Conservation (phyloP, 2,797 vertebrate species). For the Helostoma temminkii region DNA sequence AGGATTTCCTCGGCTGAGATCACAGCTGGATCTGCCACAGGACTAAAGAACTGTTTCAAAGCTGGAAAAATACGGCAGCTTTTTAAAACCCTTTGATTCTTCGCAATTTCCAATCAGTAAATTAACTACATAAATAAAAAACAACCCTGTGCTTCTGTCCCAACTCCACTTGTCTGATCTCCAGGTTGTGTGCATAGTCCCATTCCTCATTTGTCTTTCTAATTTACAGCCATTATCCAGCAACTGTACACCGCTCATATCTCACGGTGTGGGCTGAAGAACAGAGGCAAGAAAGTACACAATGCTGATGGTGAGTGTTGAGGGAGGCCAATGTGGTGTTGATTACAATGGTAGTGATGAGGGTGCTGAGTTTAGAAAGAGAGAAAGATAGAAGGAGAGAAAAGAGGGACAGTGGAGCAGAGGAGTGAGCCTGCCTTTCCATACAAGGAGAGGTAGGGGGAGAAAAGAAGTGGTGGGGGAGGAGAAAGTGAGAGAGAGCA, state of each 20-base stretch:
- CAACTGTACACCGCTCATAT: constrained; percentile 43
- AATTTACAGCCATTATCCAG: constrained; percentile 54
- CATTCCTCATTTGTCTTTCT: constrained; percentile 17
- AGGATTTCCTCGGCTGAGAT: constrained; percentile 55
- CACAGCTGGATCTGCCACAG: constrained; percentile 63
- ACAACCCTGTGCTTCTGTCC: constrained; percentile 20
- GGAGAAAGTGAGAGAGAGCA: constrained; percentile 58
- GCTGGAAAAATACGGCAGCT: neutral
- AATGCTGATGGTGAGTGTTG: constrained; percentile 46
- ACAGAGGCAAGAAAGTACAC: constrained; percentile 47
- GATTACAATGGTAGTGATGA: constrained; percentile 73
- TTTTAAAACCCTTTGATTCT: constrained; percentile 54
- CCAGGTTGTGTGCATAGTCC: constrained; percentile 37
- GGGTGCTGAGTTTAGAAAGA: constrained; percentile 66
- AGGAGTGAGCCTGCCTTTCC: constrained; percentile 73
- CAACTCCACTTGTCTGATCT: constrained; percentile 37
- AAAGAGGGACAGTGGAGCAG: constrained; percentile 56
- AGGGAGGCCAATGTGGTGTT: constrained; percentile 65
- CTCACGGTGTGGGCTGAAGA: constrained; percentile 31
- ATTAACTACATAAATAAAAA: constrained; percentile 45
- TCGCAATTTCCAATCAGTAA: constrained; percentile 56
- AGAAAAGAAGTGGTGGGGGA: constrained; percentile 66
- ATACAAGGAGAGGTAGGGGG: constrained; percentile 82
- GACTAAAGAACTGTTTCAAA: constrained; percentile 37
- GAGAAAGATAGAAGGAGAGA: constrained; percentile 41